A percentile compares a stretch with the other conserved stretches of the same genome.
phyloP scores from a whole-genome alignment of 2,888 invertebrate species.

The Camptogramma bilineatum region DNA sequence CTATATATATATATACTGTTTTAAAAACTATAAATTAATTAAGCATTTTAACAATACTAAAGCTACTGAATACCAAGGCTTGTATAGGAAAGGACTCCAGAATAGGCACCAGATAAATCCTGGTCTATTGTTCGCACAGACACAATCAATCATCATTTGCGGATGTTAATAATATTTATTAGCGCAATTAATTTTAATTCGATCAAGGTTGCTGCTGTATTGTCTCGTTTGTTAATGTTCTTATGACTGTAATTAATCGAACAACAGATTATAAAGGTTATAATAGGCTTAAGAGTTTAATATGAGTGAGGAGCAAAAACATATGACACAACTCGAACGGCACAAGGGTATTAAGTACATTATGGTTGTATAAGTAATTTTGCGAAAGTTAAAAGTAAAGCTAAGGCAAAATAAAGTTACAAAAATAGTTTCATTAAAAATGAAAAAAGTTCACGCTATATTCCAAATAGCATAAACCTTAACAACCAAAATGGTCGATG shows the following conservation, averaged over 20 bases:
- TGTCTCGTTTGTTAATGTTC: constrained; percentile 36
- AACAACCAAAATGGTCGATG: no score
- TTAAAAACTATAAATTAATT: no score
- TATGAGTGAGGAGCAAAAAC: neutral
- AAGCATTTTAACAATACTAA: neutral
- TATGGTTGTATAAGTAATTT: no score
- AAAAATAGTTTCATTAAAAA: no score
- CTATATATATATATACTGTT: neutral
- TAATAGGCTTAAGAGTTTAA: neutral
- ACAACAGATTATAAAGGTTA: constrained; percentile 15
- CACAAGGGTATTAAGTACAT: neutral
- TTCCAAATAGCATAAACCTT: no score
- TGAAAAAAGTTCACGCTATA: no score
- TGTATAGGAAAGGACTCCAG: constrained; percentile 20
- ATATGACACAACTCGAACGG: neutral
- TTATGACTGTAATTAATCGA: constrained; percentile 42
- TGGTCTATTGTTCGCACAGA: constrained; percentile 51
- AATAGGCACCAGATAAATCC: constrained; percentile 18
- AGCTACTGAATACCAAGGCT: constrained; percentile 3
- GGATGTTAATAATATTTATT: constrained; percentile 79
- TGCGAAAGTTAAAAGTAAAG: no score
- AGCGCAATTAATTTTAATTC: constrained; percentile 75
- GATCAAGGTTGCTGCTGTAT: constrained; percentile 65
- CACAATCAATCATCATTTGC: constrained; percentile 79
- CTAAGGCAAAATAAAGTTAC: no score